A percentile compares a stretch with the other conserved stretches of the same genome.
Evolutionary conservation across 2,888 invertebrate genomes (phyloP).

Genomic region (Choristoneura rosaceana): DNA sequence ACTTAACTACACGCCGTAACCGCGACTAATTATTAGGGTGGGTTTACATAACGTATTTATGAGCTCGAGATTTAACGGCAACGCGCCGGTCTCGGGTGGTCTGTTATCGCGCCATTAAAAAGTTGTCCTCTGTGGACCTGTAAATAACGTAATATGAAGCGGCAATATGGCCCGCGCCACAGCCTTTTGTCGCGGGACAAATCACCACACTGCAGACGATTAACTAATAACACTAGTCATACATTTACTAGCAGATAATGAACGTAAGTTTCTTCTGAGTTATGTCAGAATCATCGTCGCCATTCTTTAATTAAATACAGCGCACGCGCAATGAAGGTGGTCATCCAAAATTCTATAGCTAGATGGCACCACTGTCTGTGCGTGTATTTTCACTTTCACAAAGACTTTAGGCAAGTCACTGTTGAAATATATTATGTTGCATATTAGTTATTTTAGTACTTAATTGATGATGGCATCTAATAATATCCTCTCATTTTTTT

Average conservation of each 20-base stretch:
- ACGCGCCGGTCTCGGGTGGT: constrained; percentile 77
- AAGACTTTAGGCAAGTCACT: background rate
- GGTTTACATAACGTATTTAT: constrained; percentile 85
- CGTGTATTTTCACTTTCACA: background rate
- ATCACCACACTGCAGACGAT: constrained; percentile 6
- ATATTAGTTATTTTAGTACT: background rate
- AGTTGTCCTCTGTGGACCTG: constrained; percentile 81
- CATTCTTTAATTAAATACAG: background rate
- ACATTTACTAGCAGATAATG: background rate
- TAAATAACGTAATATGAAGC: constrained; percentile 79
- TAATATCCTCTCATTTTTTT: background rate
- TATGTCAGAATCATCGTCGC: background rate
- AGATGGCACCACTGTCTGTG: background rate
- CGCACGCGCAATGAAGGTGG: background rate
- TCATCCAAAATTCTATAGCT: background rate
- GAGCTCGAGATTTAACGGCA: constrained; percentile 82
- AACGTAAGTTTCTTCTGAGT: background rate
- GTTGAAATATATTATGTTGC: background rate
- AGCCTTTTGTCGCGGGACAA: constrained; percentile 25
- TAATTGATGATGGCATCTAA: background rate
- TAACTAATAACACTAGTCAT: background rate
- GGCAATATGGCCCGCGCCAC: constrained; percentile 49
- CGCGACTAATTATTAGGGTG: constrained; percentile 84
- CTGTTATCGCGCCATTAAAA: constrained; percentile 84
- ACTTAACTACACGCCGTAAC: constrained; percentile 83